Conservation (phyloP, 2,797 vertebrate genomes). For the Phaenicophaeus curvirostris region DNA sequence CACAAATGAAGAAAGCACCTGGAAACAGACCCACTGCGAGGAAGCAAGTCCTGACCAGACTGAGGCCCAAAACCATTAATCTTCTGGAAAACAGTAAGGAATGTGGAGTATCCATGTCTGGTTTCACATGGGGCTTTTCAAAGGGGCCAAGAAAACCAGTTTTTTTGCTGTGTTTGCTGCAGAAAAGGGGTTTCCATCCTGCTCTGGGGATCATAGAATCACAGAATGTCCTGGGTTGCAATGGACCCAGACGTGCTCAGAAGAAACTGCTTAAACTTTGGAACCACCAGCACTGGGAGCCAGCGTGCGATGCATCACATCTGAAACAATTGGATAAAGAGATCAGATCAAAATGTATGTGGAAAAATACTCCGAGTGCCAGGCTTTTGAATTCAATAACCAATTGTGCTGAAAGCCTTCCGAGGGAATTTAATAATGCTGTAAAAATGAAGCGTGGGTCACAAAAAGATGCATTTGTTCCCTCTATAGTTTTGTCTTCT, state of each 20-base stretch:
- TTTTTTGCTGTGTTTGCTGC: not conserved
- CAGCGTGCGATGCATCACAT: not conserved
- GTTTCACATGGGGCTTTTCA: not conserved
- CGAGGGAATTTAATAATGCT: not conserved
- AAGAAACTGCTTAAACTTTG: not conserved
- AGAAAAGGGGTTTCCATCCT: not conserved
- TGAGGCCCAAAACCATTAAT: not conserved
- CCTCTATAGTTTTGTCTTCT: not conserved
- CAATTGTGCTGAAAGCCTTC: slow-evolving; percentile 42
- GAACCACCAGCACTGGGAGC: not conserved
- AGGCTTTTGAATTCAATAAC: slow-evolving; percentile 51
- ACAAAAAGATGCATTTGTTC: slow-evolving; percentile 42
- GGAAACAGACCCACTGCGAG: not conserved
- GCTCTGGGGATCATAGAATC: not conserved
- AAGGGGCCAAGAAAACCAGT: not conserved
- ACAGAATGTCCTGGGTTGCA: too few relatives aligned
- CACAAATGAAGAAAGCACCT: not conserved
- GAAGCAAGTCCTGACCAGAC: not conserved
- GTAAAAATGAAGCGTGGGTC: slow-evolving; percentile 43
- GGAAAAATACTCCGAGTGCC: slow-evolving; percentile 7
- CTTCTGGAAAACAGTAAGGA: not conserved
- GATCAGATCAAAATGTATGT: slow-evolving; percentile 18
- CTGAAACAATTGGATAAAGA: slow-evolving; percentile 16
- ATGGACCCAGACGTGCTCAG: not conserved
- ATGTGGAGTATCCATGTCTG: not conserved